Conservation (phyloP, 1,140 invertebrate species). For the Bombyx mandarina region DNA sequence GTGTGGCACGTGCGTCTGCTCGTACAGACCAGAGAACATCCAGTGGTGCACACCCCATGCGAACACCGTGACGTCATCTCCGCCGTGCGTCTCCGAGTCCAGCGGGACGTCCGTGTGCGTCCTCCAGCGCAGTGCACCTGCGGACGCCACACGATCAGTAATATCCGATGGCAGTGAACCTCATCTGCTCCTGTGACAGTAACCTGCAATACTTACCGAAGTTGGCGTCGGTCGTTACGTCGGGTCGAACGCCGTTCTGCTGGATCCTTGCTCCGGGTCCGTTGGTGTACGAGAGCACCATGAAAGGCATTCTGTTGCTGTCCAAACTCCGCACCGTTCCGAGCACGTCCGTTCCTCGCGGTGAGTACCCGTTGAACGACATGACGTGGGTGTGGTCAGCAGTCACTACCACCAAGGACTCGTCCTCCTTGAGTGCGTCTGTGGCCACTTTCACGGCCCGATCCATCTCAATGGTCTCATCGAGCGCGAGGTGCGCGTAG, state of each 20-base stretch:
- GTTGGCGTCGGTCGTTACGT: constrained; percentile 43
- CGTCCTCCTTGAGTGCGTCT: constrained; percentile 68
- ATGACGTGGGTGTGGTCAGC: constrained; percentile 81
- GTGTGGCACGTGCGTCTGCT: constrained; percentile 75
- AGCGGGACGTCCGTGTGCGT: constrained; percentile 45
- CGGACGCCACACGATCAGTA: neutral
- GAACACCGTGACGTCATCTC: constrained; percentile 78
- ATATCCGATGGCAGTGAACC: neutral
- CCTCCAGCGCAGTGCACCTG: constrained; percentile 42
- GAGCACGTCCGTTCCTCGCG: constrained; percentile 70
- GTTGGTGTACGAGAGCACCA: constrained; percentile 82
- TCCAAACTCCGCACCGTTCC: constrained; percentile 58
- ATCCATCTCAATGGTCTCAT: constrained; percentile 75
- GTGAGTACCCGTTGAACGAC: constrained; percentile 75
- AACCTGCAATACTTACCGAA: constrained; percentile 45
- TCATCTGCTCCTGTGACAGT: too few species aligned
- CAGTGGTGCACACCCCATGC: constrained; percentile 74
- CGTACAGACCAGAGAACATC: constrained; percentile 73
- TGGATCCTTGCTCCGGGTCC: constrained; percentile 75
- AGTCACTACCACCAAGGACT: constrained; percentile 79
- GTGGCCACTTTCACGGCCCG: constrained; percentile 71
- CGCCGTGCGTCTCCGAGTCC: constrained; percentile 71
- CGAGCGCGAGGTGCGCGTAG: constrained; percentile 75
- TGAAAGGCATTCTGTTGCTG: constrained; percentile 73
- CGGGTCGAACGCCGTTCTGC: constrained; percentile 33